These are phyloP conservation scores for Halcyon badia DNA, from an alignment of 2,797 vertebrate genomes.

Conservation along the genomic window DNA sequence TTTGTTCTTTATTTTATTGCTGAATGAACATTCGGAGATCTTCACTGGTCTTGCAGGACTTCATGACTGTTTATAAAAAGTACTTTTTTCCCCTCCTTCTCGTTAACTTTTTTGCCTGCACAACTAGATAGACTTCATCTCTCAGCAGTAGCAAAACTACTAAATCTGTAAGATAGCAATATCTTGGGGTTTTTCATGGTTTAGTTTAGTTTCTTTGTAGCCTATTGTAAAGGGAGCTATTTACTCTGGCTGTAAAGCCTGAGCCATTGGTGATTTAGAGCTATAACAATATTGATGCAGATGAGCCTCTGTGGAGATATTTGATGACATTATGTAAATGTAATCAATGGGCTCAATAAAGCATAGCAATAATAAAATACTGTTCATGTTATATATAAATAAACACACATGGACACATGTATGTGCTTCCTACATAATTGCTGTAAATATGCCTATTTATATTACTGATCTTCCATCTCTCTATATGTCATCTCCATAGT, in stretches of 20 bases:
- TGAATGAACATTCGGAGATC: background rate
- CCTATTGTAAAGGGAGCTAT: background rate
- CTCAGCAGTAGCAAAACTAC: background rate
- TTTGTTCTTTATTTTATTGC: background rate
- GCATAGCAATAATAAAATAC: slow-evolving; percentile 50
- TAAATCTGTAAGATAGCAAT: background rate
- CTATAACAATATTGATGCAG: slow-evolving; percentile 47
- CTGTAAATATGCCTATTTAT: slow-evolving; percentile 14
- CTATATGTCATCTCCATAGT: background rate
- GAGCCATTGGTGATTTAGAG: slow-evolving; percentile 40
- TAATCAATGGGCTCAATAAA: slow-evolving; percentile 59
- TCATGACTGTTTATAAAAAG: background rate
- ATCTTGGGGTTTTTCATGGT: background rate
- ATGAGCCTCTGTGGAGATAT: slow-evolving; percentile 39
- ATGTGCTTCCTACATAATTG: slow-evolving; percentile 37
- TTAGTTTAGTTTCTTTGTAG: background rate
- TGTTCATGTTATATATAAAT: slow-evolving; percentile 40
- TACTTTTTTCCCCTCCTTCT: background rate
- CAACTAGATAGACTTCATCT: background rate
- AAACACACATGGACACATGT: background rate
- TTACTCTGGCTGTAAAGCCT: slow-evolving; percentile 9
- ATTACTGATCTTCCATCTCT: background rate
- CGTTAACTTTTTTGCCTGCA: background rate
- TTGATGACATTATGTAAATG: slow-evolving; percentile 67
- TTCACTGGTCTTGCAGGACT: background rate